Evolutionary conservation across 2,888 invertebrate species (phyloP).

Genomic region (Megaustenia siamemsis): DNA sequence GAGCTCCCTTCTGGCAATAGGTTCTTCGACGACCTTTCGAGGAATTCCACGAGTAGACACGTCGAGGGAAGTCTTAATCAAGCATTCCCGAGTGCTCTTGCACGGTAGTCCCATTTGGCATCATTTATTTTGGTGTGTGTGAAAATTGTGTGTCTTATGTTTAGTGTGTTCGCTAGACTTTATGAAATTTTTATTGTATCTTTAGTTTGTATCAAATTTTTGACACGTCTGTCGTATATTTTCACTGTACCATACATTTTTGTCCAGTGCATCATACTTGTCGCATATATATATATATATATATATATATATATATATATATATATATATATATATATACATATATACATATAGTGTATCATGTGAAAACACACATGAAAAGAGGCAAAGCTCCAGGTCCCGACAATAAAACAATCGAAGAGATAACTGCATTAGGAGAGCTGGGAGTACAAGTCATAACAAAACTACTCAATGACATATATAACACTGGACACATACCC

Average conservation of each 20-base stretch:
- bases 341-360: background rate
- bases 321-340: background rate
- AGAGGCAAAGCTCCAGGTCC: no score
- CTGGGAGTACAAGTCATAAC: no score
- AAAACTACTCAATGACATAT: no score
- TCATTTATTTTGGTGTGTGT: background rate
- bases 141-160: background rate
- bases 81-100: background rate
- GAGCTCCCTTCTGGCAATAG: background rate
- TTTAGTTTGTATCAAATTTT: background rate
- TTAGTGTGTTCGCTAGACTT: background rate
- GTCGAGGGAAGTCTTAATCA: background rate
- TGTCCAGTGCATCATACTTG: conserved; percentile 16
- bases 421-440: no score
- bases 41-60: background rate
- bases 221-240: background rate
- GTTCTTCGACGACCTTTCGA: background rate
- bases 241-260: conserved; percentile 9
- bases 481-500: no score
- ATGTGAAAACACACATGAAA: no score
- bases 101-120: background rate
- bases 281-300: background rate
- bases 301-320: conserved; percentile 23
- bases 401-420: no score
- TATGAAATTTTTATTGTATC: background rate